phyloP scores from a whole-genome alignment of 2,888 invertebrate genomes.

The Ferdinandea cuprea region DNA sequence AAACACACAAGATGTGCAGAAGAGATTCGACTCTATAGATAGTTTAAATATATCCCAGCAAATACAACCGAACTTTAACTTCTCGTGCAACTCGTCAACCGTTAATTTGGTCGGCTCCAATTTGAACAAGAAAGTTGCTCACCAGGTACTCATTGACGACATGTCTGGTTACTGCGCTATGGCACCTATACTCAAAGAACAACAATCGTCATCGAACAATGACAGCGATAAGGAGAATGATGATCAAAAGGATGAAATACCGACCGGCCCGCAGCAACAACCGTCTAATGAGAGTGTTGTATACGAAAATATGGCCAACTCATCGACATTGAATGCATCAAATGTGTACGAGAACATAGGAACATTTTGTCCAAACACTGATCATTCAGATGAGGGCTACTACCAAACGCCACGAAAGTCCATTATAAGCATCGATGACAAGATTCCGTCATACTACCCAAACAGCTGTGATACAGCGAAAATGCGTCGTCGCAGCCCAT shows the following conservation, averaged over 20 bases:
- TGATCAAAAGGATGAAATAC: constrained; percentile 31
- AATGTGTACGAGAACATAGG: constrained; percentile 82
- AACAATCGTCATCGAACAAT: constrained; percentile 69
- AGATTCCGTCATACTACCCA: constrained; percentile 83
- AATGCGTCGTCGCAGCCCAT: constrained; percentile 78
- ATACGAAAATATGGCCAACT: constrained; percentile 79
- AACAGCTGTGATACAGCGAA: constrained; percentile 81
- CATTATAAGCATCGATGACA: constrained; percentile 82
- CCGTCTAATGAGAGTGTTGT: constrained; percentile 77
- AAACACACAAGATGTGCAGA: not conserved
- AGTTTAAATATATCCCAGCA: constrained; percentile 81
- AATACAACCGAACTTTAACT: constrained; percentile 81
- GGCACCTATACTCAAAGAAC: constrained; percentile 80
- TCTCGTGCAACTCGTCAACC: constrained; percentile 81
- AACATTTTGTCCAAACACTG: constrained; percentile 30
- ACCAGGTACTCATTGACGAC: constrained; percentile 79
- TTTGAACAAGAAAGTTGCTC: constrained; percentile 77
- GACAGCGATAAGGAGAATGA: constrained; percentile 74
- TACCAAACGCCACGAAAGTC: constrained; percentile 81
- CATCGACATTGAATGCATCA: constrained; percentile 40
- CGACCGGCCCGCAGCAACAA: constrained; percentile 22
- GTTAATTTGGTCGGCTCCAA: constrained; percentile 82
- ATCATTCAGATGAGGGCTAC: constrained; percentile 77
- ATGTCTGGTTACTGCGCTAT: constrained; percentile 82
- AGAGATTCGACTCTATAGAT: constrained; percentile 77